Conservation (phyloP, 2,113 vertebrate genomes). For the Saccopteryx leptura region DNA sequence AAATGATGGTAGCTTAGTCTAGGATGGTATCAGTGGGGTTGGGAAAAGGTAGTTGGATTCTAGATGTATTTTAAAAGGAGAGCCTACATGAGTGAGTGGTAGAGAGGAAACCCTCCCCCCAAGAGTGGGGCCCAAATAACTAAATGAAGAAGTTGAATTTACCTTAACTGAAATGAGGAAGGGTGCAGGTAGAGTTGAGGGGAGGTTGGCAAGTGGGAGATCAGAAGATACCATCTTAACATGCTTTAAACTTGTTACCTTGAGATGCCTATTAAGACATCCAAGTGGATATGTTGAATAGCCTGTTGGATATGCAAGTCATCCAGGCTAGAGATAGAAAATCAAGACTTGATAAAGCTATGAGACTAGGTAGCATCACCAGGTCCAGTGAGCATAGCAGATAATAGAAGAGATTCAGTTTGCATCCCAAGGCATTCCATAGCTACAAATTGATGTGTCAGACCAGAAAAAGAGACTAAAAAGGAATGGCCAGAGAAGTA, state of each 20-base stretch:
- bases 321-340: background rate
- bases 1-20: background rate
- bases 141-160: background rate
- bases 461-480: background rate
- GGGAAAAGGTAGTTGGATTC: background rate
- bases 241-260: background rate
- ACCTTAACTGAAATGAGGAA: background rate
- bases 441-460: background rate
- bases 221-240: background rate
- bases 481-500: background rate
- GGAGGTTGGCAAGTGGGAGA: background rate
- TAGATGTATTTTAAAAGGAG: slow-evolving; percentile 6
- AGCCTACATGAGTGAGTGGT: background rate
- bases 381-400: background rate
- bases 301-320: background rate
- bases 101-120: no score
- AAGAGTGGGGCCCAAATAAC: background rate
- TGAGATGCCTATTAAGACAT: background rate
- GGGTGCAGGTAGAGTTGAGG: background rate
- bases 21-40: background rate
- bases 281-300: background rate
- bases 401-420: background rate
- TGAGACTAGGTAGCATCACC: background rate
- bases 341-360: background rate
- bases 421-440: background rate